Base-by-base conservation (phyloP, 2,888 invertebrate species). In the Hydrotaea diabolus region DNA sequence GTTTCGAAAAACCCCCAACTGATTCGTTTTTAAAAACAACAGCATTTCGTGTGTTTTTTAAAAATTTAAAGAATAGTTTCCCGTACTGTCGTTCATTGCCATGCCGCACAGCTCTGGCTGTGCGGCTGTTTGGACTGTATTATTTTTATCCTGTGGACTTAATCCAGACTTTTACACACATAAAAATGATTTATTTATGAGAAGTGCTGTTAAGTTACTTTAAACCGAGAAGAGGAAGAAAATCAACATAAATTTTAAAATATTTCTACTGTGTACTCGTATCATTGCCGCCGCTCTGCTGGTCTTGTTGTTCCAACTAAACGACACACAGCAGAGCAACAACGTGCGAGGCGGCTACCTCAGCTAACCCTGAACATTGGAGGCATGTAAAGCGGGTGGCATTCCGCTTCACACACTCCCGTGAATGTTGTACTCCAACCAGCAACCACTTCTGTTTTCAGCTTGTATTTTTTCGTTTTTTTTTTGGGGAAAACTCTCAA, bases 171-270 rank as follows among this genome's bases (percentile, higher is more conserved):
- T 59, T 59, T 55, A 9, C 19, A 23, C 69, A 69, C 43, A 69
- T 69, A 46, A 73, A 74, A 57, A 71, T 69, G 57, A 26, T 59
- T 57, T 77, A 82, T 77, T 69, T 82, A 77, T 82, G 59, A 62
- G 59, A 46, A 62, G n/a, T 59, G 43, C 69, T 46, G 69, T 46
- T 23, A 59, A 74, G 46, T 74, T 26, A 59, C 59, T 74, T 46
- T 74, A 71, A 74, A 69, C 53, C 21, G 55, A 57, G n/a, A 46
- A 77, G 23, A n/a, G 74, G 71, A 78, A 71, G 62, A 71, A 82
- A 71, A 53, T 71, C n/a, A 71, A 62, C 71, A 82, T 82, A 82
- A 82, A 82, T 82, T 82, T 78, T 69, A 69, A 69, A 69, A 46
- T 46, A 69, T n/a, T 69, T 69, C 69, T 69, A 23, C 69, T 69